Base-by-base conservation (phyloP, 2,888 invertebrate genomes). In the Bursaphelenchus okinawaensis region DNA sequence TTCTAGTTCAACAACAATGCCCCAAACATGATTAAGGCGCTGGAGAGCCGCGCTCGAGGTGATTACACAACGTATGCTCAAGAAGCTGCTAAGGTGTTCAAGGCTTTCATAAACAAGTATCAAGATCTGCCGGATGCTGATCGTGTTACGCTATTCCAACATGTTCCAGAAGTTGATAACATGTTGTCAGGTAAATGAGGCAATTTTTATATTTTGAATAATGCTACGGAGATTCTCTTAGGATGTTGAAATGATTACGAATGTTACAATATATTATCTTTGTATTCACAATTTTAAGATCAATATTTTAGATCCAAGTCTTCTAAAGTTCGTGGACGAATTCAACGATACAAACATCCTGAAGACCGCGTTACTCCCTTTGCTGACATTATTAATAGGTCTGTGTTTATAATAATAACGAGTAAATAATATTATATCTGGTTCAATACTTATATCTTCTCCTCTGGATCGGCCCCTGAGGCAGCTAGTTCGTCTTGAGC, bases 401-500 rank as follows among this genome's bases (percentile, higher is more conserved):
- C 40, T 40, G 40, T 6, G n/a, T 40, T 40, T 16, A 40, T 40
- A 40, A 40, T n/a, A 40, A 1, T n/a, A 40, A 40, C 40, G 40
- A n/a, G 40, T 40, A 40, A 40, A 40, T 40, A 40, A 40, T 40
- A 40, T 40, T 40, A 40, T 40, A 40, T 40, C 40, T 40, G 40
- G n/a, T 4, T 6, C 12, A 40, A 40, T 40, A 40, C n/a, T 40
- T 40, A 40, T 16, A 40, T n/a, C 6, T 40, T 40, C n/a, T 40
- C 40, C n/a, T 40, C 40, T 1, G 57, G 57, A 16, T 59, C 60
- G 1, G 2, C 23, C 19, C 60, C 60, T 19, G 60, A 59, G n/a
- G 23, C 52, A 1, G 60, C 6, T 27, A 59, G 19, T 23, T 59
- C 60, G 60, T 31, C 27, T n/a, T 24, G 31, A 16, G 55, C 60